Conservation (phyloP, 1,140 invertebrate genomes). For the Teleopsis dalmanni region DNA sequence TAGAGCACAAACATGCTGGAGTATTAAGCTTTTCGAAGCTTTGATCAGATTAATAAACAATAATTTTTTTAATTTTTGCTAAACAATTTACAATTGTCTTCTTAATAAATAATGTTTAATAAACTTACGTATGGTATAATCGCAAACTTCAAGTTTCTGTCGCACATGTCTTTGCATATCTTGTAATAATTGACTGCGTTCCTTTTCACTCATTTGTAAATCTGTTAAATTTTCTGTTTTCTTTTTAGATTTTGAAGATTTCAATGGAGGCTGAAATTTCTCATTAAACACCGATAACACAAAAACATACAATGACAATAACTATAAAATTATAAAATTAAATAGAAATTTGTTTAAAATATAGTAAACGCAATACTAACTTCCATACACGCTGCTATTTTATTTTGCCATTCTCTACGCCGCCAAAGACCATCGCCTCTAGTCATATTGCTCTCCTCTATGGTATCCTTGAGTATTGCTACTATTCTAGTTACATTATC, state of each 20-base stretch:
- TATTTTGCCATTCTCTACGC: slow-evolving; percentile 29
- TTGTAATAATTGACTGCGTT: slow-evolving; percentile 29
- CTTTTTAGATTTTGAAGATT: slow-evolving; percentile 29
- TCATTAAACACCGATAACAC: slow-evolving; percentile 36
- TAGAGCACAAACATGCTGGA: too few species aligned
- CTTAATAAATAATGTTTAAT: too few species aligned
- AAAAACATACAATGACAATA: slow-evolving; percentile 39
- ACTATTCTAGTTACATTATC: slow-evolving; percentile 25
- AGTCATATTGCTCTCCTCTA: slow-evolving; percentile 30
- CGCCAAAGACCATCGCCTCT: slow-evolving; percentile 30
- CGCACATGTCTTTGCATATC: slow-evolving; percentile 39
- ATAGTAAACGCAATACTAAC: slow-evolving; percentile 14
- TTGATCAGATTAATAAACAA: too few species aligned
- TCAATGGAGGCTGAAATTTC: slow-evolving; percentile 31
- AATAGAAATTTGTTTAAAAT: neutral
- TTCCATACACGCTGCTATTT: slow-evolving; percentile 32
- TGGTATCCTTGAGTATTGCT: slow-evolving; percentile 23
- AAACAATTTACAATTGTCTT: too few species aligned
- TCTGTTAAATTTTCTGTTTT: slow-evolving; percentile 17
- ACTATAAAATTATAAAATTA: slow-evolving; percentile 19
- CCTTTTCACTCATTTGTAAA: slow-evolving; percentile 28
- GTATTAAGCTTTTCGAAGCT: too few species aligned
- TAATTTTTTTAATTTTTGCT: too few species aligned
- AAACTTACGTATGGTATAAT: slow-evolving; percentile 31
- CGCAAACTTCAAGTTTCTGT: slow-evolving; percentile 31